Percentiles rank a stretch among this genome's conserved stretches.
Conservation (phyloP, 2,113 vertebrate species). For the Plestiodon gilberti region DNA sequence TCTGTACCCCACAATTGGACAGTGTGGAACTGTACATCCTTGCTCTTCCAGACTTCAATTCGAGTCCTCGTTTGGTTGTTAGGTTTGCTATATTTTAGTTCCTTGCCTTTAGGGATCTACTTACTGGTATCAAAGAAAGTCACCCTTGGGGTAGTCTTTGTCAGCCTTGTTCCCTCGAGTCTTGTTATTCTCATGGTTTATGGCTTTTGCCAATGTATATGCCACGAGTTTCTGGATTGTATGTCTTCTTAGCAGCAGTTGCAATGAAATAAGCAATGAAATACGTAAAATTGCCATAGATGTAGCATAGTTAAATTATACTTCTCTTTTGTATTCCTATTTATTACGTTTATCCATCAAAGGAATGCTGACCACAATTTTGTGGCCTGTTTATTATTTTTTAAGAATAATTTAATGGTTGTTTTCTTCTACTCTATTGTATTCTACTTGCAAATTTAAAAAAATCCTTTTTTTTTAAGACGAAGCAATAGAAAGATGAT, state of each 20-base stretch:
- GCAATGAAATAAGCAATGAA: constrained; percentile 37
- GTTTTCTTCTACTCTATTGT: not conserved
- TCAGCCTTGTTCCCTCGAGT: constrained; percentile 94
- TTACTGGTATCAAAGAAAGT: constrained; percentile 93
- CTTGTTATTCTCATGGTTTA: constrained; percentile 92
- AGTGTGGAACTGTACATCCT: constrained; percentile 89
- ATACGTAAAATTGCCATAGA: constrained; percentile 24
- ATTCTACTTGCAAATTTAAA: constrained; percentile 28
- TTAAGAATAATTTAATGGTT: not conserved
- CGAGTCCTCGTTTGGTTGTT: constrained; percentile 90
- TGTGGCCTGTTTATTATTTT: constrained; percentile 27
- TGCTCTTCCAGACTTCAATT: constrained; percentile 90
- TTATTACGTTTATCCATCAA: constrained; percentile 35
- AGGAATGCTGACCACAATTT: constrained; percentile 30
- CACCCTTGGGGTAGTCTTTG: constrained; percentile 88
- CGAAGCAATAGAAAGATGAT: constrained; percentile 29
- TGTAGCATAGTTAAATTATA: constrained; percentile 56
- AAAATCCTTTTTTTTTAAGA: constrained; percentile 8
- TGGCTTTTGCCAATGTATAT: constrained; percentile 92
- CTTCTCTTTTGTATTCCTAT: constrained; percentile 52
- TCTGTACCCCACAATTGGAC: constrained; percentile 87
- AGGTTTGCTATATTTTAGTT: constrained; percentile 93
- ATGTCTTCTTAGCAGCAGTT: constrained; percentile 77
- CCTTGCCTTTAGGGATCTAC: constrained; percentile 93
- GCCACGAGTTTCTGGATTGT: constrained; percentile 91